Base-by-base conservation (phyloP, 1,140 invertebrate species). In the Bilobella aurantiaca region DNA sequence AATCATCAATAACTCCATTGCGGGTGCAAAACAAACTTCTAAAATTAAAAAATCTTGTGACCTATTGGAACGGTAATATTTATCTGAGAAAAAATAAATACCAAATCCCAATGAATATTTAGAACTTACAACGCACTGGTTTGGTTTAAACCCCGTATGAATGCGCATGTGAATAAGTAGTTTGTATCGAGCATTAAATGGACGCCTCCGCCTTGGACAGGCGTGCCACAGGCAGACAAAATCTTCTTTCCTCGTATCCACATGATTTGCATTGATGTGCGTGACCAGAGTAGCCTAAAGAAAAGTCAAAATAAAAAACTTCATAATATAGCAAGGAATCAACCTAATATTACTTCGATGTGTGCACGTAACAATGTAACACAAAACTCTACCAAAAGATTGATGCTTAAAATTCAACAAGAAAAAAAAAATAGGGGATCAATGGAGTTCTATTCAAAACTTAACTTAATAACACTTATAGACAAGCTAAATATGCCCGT, bases 181-280 rank as follows among this genome's bases (percentile, higher is more conserved):
- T 75, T 97, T 98, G 81, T 98, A 98, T 61, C 94, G 82, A 0
- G 94, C 94, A 78, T 97, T 97, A 78, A 98, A 98, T 0, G 93
- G 91, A 56, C 89, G 85, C 37, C 87, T 82, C 56, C 86, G 82
- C 30, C 93, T 81, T 0, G 88, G 87, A 79, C 94, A 98, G 1
- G 87, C 87, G 28, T 68, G 79, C 94, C 94, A 98, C 49, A 89
- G 85, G 76, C 94, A 98, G 21, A 89, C 88, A 76, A 93, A 96
- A 62, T 84, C 82, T 73, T 96, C 92, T 34, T 92, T 86, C 62
- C 88, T 83, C 49, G 87, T 82, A 74, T 96, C 93, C 29, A 98
- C 89, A 74, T 98, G 94, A 8, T 81, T 81, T 75, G 88, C 89
- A 75, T 96, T 93, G 63, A 97, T 93, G 75, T 97, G 94, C 37